Evolutionary conservation across 2,797 vertebrate species (phyloP).

Genomic region (Leptodactylus fallax): DNA sequence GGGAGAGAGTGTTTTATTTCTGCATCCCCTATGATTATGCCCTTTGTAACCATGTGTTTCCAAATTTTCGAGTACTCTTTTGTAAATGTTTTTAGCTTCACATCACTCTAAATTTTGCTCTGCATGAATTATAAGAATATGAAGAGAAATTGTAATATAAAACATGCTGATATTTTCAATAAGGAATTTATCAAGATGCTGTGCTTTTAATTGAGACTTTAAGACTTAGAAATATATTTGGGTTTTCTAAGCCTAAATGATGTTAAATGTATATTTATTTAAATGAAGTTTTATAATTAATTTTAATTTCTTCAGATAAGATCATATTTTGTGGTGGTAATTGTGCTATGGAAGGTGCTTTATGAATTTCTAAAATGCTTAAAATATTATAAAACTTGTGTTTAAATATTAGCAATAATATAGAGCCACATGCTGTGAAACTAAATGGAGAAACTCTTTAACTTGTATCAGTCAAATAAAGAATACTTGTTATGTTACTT

Average conservation of each 20-base stretch:
- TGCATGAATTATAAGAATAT: background rate
- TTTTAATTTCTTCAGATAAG: background rate
- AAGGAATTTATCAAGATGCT: constrained; percentile 1
- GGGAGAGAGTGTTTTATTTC: too few relatives aligned
- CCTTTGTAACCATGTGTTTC: too few relatives aligned
- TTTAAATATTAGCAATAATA: background rate
- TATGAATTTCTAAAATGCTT: background rate
- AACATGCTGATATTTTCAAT: constrained; percentile 7
- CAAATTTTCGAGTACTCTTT: background rate
- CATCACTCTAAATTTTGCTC: too few relatives aligned
- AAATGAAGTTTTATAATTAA: background rate
- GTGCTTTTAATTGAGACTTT: constrained; percentile 14
- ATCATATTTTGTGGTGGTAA: background rate
- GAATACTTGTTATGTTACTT: background rate
- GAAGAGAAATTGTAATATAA: background rate
- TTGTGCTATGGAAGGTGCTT: background rate
- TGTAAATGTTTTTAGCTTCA: background rate
- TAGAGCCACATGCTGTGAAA: background rate
- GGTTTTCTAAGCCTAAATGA: background rate
- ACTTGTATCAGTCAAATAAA: background rate
- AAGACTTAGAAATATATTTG: background rate
- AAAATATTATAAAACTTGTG: background rate
- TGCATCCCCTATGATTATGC: too few relatives aligned
- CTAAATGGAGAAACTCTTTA: background rate
- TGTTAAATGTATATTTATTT: background rate